Evolutionary conservation across 2,113 vertebrate species (phyloP).

Genomic region (Nothocercus julius): DNA sequence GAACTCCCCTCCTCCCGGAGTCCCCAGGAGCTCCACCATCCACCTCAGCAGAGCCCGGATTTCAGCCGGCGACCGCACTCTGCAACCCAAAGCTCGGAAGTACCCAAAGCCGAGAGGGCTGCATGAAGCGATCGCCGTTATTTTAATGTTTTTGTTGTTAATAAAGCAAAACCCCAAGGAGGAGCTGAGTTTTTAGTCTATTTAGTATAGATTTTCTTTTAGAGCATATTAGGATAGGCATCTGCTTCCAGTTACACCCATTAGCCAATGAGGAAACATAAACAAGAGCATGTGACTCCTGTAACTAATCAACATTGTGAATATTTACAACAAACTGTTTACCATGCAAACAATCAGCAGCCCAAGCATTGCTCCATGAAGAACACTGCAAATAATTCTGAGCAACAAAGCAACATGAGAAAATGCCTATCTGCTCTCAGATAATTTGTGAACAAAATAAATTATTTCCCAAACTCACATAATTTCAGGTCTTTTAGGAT

Average conservation of each 20-base stretch:
- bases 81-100: not conserved
- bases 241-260: constrained; percentile 56
- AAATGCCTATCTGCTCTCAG: constrained; percentile 60
- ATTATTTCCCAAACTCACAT: constrained; percentile 53
- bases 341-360: constrained; percentile 61
- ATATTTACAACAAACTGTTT: constrained; percentile 68
- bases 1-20: not conserved
- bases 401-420: constrained; percentile 58
- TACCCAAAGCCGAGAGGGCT: not conserved
- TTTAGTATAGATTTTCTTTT: constrained; percentile 29
- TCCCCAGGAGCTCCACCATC: not conserved
- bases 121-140: not conserved
- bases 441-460: constrained; percentile 57
- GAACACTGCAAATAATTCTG: constrained; percentile 61
- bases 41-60: not conserved
- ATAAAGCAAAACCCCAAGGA: constrained; percentile 36
- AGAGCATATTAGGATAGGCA: constrained; percentile 30
- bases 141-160: not conserved
- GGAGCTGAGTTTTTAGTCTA: not conserved
- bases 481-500: constrained; percentile 51
- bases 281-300: constrained; percentile 43
- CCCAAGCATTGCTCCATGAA: constrained; percentile 55
- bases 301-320: constrained; percentile 50
- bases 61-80: fast-evolving
- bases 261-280: constrained; percentile 30